Evolutionary conservation across 1,140 invertebrate species (phyloP).

Genomic region (Diachasmimorpha longicaudata): DNA sequence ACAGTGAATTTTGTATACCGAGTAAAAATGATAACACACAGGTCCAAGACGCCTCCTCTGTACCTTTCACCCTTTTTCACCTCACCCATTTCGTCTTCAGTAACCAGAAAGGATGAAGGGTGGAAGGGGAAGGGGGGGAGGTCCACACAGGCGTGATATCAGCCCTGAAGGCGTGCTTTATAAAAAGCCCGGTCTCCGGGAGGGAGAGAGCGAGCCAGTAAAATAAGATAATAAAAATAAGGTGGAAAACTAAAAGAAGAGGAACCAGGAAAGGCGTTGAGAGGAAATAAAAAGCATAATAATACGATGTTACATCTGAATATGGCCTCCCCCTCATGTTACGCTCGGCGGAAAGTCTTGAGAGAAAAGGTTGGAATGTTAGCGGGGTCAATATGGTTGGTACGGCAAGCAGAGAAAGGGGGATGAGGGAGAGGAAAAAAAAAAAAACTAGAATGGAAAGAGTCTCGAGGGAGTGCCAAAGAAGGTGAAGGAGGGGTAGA

Average conservation of each 20-base stretch:
- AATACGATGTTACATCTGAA: neutral
- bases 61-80: neutral
- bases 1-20: neutral
- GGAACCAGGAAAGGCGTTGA: no score
- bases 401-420: neutral
- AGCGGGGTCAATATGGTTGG: neutral
- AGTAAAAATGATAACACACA: neutral
- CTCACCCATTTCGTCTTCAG: neutral
- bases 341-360: neutral
- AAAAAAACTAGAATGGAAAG: neutral
- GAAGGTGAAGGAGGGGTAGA: neutral
- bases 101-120: neutral
- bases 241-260: neutral
- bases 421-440: no score
- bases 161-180: neutral
- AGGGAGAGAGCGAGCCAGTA: neutral
- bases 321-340: neutral
- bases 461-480: neutral
- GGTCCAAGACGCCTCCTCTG: neutral
- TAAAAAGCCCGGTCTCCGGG: neutral
- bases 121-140: no score
- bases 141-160: conserved; percentile 20
- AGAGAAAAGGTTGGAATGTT: neutral
- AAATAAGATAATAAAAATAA: neutral
- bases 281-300: neutral